A percentile compares a stretch with the other conserved stretches of the same genome.
Conservation (phyloP, 2,797 vertebrate genomes). For the Diplodus puntazzo region DNA sequence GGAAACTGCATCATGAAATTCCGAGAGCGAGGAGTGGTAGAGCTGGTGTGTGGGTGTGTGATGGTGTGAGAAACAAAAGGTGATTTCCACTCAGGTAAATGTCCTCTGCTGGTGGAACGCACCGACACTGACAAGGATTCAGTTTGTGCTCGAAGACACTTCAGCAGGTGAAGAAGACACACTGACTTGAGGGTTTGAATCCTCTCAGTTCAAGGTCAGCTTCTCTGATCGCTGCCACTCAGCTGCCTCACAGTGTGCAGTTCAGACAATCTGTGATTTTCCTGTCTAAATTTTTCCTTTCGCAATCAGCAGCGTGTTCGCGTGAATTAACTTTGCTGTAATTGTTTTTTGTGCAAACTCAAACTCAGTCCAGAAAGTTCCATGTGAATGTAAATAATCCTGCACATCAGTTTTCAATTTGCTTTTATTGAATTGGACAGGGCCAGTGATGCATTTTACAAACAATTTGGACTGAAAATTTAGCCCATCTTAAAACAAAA, state of each 20-base stretch:
- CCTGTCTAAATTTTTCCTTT: slow-evolving; percentile 1
- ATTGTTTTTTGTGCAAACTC: neutral
- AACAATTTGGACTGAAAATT: neutral
- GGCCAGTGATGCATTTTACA: neutral
- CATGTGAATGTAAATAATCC: neutral
- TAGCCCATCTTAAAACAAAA: neutral
- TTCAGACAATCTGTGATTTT: neutral
- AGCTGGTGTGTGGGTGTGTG: neutral
- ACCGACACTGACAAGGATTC: neutral
- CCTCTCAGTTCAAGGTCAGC: neutral
- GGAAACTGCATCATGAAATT: neutral
- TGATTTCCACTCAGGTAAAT: neutral
- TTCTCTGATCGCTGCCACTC: neutral
- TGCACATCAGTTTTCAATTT: neutral
- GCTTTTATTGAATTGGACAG: neutral
- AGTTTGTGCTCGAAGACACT: neutral
- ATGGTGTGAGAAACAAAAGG: neutral
- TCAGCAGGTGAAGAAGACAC: neutral
- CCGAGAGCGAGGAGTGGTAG: neutral
- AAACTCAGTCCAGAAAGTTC: neutral
- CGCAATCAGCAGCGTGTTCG: neutral
- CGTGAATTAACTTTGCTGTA: slow-evolving; percentile 3
- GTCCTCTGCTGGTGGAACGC: neutral
- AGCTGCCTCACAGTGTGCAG: neutral
- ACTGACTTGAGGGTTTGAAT: neutral